phyloP scores from a whole-genome alignment of 1,140 invertebrate genomes.

The Thaumatotibia leucotreta region DNA sequence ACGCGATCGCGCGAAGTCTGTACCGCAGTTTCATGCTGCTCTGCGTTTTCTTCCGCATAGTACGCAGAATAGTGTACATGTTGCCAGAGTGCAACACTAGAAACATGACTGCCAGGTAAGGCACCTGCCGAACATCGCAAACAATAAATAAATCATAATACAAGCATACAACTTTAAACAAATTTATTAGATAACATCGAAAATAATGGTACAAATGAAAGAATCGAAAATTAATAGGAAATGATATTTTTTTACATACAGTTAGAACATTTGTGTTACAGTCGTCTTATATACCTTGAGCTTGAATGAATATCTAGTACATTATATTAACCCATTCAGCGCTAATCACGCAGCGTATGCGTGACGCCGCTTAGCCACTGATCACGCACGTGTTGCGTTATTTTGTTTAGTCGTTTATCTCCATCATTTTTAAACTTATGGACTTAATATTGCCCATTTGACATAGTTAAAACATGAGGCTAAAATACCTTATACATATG shows the following conservation, averaged over 20 bases:
- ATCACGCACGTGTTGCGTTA: too few relatives aligned
- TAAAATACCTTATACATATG: too few relatives aligned
- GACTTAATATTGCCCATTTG: too few relatives aligned
- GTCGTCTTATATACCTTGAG: not conserved
- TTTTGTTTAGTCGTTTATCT: too few relatives aligned
- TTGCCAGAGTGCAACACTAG: constrained; percentile 93
- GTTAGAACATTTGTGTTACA: not conserved
- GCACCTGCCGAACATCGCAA: constrained; percentile 66
- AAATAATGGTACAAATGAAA: not conserved
- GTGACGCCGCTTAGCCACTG: too few relatives aligned
- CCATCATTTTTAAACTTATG: too few relatives aligned
- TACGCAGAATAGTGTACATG: constrained; percentile 86
- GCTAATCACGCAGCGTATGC: too few relatives aligned
- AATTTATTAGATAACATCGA: constrained; percentile 7
- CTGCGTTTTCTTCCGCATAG: constrained; percentile 92
- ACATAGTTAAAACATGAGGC: too few relatives aligned
- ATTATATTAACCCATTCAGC: too few relatives aligned
- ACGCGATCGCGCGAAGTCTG: constrained; percentile 69
- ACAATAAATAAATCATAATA: constrained; percentile 39
- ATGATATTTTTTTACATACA: not conserved
- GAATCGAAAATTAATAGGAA: not conserved
- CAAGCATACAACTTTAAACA: constrained; percentile 36
- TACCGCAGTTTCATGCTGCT: constrained; percentile 78
- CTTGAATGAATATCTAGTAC: too few relatives aligned
- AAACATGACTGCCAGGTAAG: constrained; percentile 88